Evolutionary conservation across 2,888 invertebrate genomes (phyloP).

Genomic region (Philereme transversata): DNA sequence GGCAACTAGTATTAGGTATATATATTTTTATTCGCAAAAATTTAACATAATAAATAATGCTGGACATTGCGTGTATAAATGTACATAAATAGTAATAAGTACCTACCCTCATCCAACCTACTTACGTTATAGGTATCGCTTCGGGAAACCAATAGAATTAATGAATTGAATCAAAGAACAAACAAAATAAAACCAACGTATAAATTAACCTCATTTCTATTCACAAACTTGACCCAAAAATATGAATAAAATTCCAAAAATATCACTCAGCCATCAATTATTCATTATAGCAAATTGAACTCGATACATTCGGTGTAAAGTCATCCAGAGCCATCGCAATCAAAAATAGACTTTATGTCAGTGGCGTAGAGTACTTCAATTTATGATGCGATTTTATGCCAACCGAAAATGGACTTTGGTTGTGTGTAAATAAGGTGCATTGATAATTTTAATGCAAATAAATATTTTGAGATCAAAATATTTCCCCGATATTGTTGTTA

Average conservation of each 20-base stretch:
- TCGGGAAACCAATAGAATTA: too few species aligned
- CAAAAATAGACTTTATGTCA: slow-evolving; percentile 25
- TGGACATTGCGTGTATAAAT: too few species aligned
- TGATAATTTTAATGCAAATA: slow-evolving; percentile 15
- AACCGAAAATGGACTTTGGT: slow-evolving; percentile 9
- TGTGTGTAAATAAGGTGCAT: not conserved
- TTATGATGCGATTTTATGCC: not conserved
- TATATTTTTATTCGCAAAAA: too few species aligned
- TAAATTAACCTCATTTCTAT: slow-evolving; percentile 8
- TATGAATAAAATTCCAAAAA: slow-evolving; percentile 18
- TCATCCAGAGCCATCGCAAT: slow-evolving; percentile 7
- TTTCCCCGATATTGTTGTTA: slow-evolving; percentile 28
- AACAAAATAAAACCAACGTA: not conserved
- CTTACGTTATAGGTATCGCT: too few species aligned
- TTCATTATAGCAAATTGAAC: slow-evolving; percentile 19
- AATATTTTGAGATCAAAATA: slow-evolving; percentile 31
- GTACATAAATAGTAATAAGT: too few species aligned
- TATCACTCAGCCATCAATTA: slow-evolving; percentile 13
- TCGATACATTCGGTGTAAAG: slow-evolving; percentile 8
- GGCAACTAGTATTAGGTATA: too few species aligned
- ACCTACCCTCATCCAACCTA: too few species aligned
- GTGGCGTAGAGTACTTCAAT: slow-evolving; percentile 11
- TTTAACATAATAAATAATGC: too few species aligned
- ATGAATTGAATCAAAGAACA: not conserved
- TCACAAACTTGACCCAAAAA: slow-evolving; percentile 27